Evolutionary conservation across 2,113 vertebrate genomes (phyloP), one percentile per base, ranked within the genome.

Genomic region (Brachyhypopomus gauderio): DNA sequence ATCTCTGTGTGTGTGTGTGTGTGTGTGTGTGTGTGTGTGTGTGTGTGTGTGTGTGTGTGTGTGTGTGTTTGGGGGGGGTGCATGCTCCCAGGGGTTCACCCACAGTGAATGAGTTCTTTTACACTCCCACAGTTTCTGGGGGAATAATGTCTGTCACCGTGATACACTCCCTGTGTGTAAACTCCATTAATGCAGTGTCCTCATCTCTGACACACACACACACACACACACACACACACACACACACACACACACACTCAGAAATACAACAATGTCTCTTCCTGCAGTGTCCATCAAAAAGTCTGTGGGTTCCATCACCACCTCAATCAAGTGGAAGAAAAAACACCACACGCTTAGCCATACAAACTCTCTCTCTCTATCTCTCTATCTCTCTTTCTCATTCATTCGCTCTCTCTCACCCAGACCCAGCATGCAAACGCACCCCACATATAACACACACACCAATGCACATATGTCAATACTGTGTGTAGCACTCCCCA

Each of bases 111-210:
- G 87, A 92, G 86, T 70, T 81, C 81, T 87, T 83, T 88, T 87
- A 75, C 85, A 75, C 87, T 87, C 85, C 85, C 84, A 74, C 85
- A 5, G 86, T 79, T 84, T 90, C 88, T 77, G 80, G 80, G 84
- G 90, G 86, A 83, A 85, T 22, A 81, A 79, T 83, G 84, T 90
- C 86, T 90, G 89, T 91, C 91, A 89, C 78, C 52, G 83, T 89
- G 88, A 90, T 88, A 86, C 89, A 88, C 89, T 89, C 77, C 82
- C 83, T 1, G 83, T 88, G 76, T 80, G 85, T 89, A 90, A 90
- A 90, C 90, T 92, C 89, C 89, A 92, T 92, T 92, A 92, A 85
- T 86, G 58, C 85, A 81, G 81, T 75, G 83, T 87, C 77, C 86
- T 82, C 84, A 85, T 88, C 88, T 89, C 88, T 80, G 63, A 90